Base-by-base conservation (phyloP, 2,797 vertebrate species). In the Tokudaia tokunoshimensis region DNA sequence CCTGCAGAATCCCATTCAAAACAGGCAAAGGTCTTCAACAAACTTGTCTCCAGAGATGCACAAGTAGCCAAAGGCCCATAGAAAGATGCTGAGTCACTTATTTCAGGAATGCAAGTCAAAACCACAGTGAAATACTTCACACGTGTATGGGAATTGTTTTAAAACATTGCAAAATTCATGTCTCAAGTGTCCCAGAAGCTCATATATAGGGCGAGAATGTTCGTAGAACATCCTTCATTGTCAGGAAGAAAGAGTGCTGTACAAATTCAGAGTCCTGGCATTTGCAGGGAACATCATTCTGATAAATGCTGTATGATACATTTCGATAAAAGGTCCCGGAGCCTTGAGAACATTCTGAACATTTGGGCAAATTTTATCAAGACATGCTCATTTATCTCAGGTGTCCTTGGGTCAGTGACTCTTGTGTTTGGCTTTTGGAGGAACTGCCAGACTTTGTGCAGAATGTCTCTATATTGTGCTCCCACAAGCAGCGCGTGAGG, bases 381-480 rank as follows among this genome's bases (percentile, higher is more conserved):
- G 55, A 13, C 0, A 11, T 14, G 3, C 2, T 10, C 0, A 0
- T 24, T 37, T 67, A 11, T n/a, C 50, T 31, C 34, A 6, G 22
- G 34, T 22, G 20, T 47, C 19, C 26, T 31, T 3, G 14, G 81
- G 10, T 0, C 22, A 26, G 44, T 12, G 6, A 78, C 44, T 91
- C 76, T 65, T 4, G 1, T 1, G 14, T 29, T 19, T 4, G 14
- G 10, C 37, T n/a, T 61, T 75, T 1, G 2, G 34, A 37, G 52
- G 72, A 22, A 4, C 52, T 15, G 14, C 47, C 15, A 26, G 47
- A 15, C 79, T 72, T 55, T 34, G 3, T 26, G 55, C 59, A 6
- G 0, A 22, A 17, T 1, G 29, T 50, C 24, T 6, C 24, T 8
- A 0, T 34, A 5, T 24, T 19, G 0, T 72, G 1, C 7, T 1